Percentiles rank a stretch among this genome's conserved stretches.
phyloP scores from a whole-genome alignment of 2,113 vertebrate genomes.

The Ammospiza nelsoni region DNA sequence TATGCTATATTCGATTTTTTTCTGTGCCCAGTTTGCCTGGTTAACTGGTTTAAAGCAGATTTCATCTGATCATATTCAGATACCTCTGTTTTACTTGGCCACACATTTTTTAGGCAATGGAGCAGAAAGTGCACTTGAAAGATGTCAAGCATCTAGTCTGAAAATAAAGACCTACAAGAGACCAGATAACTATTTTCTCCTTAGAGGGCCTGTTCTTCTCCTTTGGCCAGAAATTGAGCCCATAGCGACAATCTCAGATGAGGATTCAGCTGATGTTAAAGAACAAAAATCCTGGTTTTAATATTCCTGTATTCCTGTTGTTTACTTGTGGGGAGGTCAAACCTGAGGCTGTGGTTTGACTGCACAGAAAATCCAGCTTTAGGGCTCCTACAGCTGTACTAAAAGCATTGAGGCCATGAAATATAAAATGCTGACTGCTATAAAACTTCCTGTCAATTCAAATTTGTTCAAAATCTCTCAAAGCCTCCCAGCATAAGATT shows the following conservation, averaged over 20 bases:
- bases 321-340: neutral
- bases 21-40: neutral
- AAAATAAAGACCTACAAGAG: neutral
- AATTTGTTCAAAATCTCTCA: slow-evolving; percentile 43
- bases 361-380: slow-evolving; percentile 24
- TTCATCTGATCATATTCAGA: neutral
- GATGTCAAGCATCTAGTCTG: neutral
- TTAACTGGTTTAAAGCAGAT: neutral
- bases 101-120: neutral
- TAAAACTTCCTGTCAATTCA: slow-evolving; percentile 56
- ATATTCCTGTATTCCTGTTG: neutral
- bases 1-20: neutral
- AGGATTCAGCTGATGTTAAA: neutral
- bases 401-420: neutral
- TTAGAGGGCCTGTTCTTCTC: neutral
- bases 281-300: neutral
- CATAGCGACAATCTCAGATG: neutral
- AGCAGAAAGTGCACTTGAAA: neutral
- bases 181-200: neutral
- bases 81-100: neutral
- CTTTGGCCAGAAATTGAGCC: neutral
- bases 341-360: neutral
- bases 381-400: neutral
- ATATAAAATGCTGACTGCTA: slow-evolving; percentile 25
- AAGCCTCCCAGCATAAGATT: neutral